Evolutionary conservation across 2,888 invertebrate genomes (phyloP).

Genomic region (Rotaria macrura): DNA sequence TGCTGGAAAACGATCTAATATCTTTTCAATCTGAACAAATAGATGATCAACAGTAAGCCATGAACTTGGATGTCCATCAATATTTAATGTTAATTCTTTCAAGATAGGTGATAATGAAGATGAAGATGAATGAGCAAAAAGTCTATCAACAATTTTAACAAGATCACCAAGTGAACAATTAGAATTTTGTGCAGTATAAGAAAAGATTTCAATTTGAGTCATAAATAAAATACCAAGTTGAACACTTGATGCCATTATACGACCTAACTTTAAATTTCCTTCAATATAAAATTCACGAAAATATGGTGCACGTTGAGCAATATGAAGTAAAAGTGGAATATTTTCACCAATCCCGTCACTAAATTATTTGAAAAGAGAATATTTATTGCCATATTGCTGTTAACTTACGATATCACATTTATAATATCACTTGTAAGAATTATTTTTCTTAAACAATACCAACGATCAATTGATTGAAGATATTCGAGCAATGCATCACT

Average conservation of each 20-base stretch:
- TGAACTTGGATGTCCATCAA: not conserved
- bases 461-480: not conserved
- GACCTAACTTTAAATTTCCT: not conserved
- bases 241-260: not conserved
- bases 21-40: not conserved
- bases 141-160: not conserved
- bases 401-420: not conserved
- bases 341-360: not conserved
- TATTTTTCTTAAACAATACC: not conserved
- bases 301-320: not conserved
- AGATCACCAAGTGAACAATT: not conserved
- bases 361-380: not conserved
- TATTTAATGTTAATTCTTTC: not conserved
- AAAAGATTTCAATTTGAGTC: not conserved
- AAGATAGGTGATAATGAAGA: not conserved
- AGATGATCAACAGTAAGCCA: not conserved
- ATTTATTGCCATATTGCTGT: not conserved
- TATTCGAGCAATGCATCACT: not conserved
- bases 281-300: not conserved
- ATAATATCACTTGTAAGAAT: conserved; percentile 37
- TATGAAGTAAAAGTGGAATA: not conserved
- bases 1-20: not conserved
- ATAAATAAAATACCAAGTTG: not conserved
- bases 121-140: not conserved
- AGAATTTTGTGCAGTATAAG: not conserved